Conservation (phyloP, 2,888 invertebrate genomes). For the Autographa gamma region DNA sequence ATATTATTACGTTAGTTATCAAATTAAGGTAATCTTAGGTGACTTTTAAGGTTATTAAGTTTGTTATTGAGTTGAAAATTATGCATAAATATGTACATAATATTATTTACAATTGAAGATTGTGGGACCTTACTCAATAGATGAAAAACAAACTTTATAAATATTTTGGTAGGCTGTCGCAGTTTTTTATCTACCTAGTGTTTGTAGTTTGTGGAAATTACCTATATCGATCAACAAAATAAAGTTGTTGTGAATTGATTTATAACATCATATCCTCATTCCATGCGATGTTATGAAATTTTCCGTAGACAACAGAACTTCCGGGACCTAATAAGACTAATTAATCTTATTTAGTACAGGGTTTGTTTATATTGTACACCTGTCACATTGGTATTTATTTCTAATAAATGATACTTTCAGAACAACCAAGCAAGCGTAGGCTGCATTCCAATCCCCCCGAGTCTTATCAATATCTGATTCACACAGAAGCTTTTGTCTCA, state of each 20-base stretch:
- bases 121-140: too few species aligned
- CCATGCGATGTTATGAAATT: too few species aligned
- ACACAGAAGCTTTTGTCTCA: constrained; percentile 28
- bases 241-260: too few species aligned
- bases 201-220: too few species aligned
- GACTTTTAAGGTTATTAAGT: constrained; percentile 41
- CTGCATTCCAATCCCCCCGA: constrained; percentile 17
- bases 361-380: not conserved
- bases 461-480: constrained; percentile 24
- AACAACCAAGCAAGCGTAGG: constrained; percentile 16
- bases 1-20: constrained; percentile 28
- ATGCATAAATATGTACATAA: too few species aligned
- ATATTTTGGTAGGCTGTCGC: too few species aligned
- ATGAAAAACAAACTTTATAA: too few species aligned
- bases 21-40: constrained; percentile 32
- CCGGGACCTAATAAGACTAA: not conserved
- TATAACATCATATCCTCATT: too few species aligned
- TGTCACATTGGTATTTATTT: constrained; percentile 5
- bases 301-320: too few species aligned
- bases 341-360: not conserved
- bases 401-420: constrained; percentile 21
- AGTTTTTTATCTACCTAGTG: too few species aligned
- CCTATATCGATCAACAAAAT: too few species aligned
- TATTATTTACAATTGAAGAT: too few species aligned
- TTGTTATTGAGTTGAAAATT: not conserved